Evolutionary conservation across 1,140 invertebrate species (phyloP).

Genomic region (Drosophila obscura): DNA sequence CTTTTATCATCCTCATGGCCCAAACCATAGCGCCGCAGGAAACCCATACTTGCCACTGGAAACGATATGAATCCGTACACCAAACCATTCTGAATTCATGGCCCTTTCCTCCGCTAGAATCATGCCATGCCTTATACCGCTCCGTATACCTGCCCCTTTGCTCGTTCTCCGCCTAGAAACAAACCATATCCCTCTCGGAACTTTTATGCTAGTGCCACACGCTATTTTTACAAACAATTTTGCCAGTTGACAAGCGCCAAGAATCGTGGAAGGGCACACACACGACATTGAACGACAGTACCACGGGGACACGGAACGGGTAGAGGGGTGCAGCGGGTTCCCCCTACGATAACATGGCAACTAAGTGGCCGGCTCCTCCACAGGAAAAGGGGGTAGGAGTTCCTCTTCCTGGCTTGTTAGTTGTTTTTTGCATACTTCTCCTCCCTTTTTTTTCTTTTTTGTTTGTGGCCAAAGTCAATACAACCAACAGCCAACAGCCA

Average conservation of each 20-base stretch:
- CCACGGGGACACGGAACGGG: conserved; percentile 5
- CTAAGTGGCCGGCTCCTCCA: conserved; percentile 56
- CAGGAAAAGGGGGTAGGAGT: conserved; percentile 8
- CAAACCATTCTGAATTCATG: too few relatives aligned
- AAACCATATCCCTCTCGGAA: background rate
- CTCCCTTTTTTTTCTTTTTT: background rate
- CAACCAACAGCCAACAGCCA: conserved; percentile 33
- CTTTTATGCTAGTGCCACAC: conserved; percentile 75
- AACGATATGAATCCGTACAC: too few relatives aligned
- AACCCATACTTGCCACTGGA: background rate
- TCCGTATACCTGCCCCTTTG: too few relatives aligned
- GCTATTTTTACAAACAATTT: conserved; percentile 81
- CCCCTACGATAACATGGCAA: conserved; percentile 62
- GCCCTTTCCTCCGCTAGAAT: too few relatives aligned
- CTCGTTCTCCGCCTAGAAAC: too few relatives aligned
- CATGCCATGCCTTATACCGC: too few relatives aligned
- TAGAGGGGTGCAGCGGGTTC: conserved; percentile 1
- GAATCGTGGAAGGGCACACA: conserved; percentile 50
- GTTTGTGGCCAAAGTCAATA: conserved; percentile 46
- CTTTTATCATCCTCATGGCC: conserved; percentile 12
- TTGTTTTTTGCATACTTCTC: conserved; percentile 53
- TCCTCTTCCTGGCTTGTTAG: conserved; percentile 47
- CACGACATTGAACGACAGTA: conserved; percentile 67
- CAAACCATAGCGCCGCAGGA: background rate
- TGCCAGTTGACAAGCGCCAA: conserved; percentile 70